phyloP scores from a whole-genome alignment of 2,888 invertebrate species.

The Epinotia bilunana region DNA sequence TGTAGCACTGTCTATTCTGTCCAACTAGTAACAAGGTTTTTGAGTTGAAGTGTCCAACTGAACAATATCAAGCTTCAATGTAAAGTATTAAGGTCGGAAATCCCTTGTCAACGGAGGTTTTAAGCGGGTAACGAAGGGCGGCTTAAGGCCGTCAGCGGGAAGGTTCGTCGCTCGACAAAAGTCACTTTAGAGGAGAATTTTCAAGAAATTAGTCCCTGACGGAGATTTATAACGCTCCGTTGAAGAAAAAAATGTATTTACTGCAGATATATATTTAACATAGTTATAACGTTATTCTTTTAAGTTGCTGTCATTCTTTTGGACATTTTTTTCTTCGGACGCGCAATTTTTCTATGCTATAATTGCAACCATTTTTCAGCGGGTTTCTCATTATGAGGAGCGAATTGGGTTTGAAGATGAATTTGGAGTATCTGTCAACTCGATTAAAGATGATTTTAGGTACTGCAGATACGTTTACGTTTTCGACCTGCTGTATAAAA shows the following conservation, averaged over 20 bases:
- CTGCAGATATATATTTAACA: background rate
- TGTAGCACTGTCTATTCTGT: constrained; percentile 24
- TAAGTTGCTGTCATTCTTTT: constrained; percentile 18
- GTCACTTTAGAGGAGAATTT: constrained; percentile 47
- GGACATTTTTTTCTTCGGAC: constrained; percentile 41
- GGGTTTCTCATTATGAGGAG: background rate
- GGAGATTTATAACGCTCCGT: constrained; percentile 43
- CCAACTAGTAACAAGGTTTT: constrained; percentile 38
- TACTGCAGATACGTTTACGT: background rate
- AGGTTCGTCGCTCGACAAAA: constrained; percentile 47
- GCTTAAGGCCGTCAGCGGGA: constrained; percentile 66
- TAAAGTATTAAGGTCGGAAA: constrained; percentile 37
- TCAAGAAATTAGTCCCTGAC: constrained; percentile 39
- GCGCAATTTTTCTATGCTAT: constrained; percentile 25
- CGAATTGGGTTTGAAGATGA: constrained; percentile 5
- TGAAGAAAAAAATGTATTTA: constrained; percentile 10
- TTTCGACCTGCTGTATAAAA: too few species aligned
- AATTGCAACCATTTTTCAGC: constrained; percentile 33
- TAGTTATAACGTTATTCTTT: background rate
- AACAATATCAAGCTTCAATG: constrained; percentile 6
- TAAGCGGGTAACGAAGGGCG: constrained; percentile 72
- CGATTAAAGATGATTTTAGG: background rate
- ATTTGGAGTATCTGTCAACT: constrained; percentile 13
- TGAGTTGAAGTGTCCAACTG: background rate
- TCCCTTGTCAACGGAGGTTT: constrained; percentile 50